Evolutionary conservation across 2,888 invertebrate genomes (phyloP).

Genomic region (Synanthedon myopaeformis): DNA sequence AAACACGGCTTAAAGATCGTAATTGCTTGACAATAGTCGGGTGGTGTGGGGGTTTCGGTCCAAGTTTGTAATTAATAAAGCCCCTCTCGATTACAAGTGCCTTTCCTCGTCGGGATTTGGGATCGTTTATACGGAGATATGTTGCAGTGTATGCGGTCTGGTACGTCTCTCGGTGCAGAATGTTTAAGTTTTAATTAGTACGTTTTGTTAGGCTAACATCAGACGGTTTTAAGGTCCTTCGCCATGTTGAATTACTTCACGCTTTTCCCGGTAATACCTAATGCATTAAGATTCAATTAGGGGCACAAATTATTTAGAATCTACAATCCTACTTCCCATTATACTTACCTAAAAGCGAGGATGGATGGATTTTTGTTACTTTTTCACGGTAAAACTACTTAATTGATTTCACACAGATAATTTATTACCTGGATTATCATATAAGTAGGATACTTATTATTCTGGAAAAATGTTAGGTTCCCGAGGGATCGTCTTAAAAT

Average conservation of each 20-base stretch:
- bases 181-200: conserved; percentile 3
- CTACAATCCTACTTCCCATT: no score
- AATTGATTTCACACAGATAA: no score
- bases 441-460: no score
- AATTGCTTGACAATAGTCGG: conserved; percentile 30
- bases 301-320: no score
- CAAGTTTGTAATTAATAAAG: conserved; percentile 70
- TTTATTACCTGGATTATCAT: no score
- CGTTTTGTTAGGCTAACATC: conserved; percentile 5
- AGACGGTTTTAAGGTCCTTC: neutral
- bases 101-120: conserved; percentile 50
- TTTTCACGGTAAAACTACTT: no score
- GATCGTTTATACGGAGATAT: conserved; percentile 12
- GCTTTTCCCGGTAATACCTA: neutral
- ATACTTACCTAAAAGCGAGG: no score
- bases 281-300: conserved; percentile 17
- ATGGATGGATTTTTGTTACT: no score
- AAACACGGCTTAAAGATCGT: conserved; percentile 37
- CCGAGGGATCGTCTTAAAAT: no score
- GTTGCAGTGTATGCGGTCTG: neutral
- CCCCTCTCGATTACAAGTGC: conserved; percentile 68
- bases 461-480: no score
- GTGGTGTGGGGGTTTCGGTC: conserved; percentile 33
- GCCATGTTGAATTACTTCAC: neutral
- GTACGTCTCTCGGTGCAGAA: neutral